phyloP scores from a whole-genome alignment of 2,797 vertebrate species.

The Crenichthys baileyi region DNA sequence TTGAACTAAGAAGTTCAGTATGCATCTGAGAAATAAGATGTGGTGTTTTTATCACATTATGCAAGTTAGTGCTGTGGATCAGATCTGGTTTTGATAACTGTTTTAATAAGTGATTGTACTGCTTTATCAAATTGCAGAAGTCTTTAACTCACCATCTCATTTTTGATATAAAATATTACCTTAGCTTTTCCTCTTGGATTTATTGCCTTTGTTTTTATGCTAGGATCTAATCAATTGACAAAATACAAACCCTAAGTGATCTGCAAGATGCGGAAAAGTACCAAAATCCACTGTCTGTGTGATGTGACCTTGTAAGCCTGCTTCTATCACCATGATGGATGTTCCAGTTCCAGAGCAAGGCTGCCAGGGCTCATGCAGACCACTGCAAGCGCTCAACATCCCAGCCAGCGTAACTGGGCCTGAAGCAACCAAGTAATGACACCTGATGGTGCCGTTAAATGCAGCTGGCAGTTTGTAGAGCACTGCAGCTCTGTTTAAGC shows the following conservation, averaged over 20 bases:
- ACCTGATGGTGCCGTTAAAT: background rate
- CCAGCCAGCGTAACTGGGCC: background rate
- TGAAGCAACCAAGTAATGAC: background rate
- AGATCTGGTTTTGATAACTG: background rate
- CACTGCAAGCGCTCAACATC: background rate
- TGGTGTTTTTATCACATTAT: background rate
- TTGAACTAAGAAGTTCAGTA: background rate
- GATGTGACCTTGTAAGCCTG: too few relatives aligned
- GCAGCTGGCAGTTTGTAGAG: too few relatives aligned
- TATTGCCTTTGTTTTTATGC: background rate
- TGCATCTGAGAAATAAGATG: background rate
- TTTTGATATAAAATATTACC: too few relatives aligned
- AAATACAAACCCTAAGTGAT: background rate
- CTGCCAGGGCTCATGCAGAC: too few relatives aligned
- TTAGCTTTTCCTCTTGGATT: background rate
- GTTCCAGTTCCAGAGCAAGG: too few relatives aligned
- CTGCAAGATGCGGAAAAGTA: background rate
- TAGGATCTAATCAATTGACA: background rate
- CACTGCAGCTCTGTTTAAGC: background rate
- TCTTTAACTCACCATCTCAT: too few relatives aligned
- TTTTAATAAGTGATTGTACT: too few relatives aligned
- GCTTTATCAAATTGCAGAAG: too few relatives aligned
- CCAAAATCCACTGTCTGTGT: background rate
- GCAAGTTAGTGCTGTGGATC: background rate
- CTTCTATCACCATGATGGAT: too few relatives aligned